Percentiles rank a stretch among this genome's conserved stretches.
phyloP scores from a whole-genome alignment of 2,113 vertebrate species.

The Morone chrysops region DNA sequence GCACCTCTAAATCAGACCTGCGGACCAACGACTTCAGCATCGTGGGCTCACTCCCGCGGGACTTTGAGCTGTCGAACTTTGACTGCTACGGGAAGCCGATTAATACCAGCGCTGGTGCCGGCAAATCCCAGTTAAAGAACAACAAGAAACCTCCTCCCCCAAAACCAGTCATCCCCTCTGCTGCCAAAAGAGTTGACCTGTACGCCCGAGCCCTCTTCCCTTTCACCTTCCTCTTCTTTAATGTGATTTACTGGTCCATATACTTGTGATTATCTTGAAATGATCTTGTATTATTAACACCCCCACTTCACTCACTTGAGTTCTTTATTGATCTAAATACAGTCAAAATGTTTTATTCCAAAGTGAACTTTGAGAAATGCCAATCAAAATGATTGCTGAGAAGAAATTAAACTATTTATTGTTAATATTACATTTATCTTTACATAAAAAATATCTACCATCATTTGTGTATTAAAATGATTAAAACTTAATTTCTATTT shows the following conservation, averaged over 20 bases:
- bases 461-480: conserved; percentile 41
- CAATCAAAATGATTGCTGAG: conserved; percentile 19
- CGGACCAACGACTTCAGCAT: conserved; percentile 99
- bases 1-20: conserved; percentile 98
- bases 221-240: conserved; percentile 99
- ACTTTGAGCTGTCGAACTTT: conserved; percentile 99
- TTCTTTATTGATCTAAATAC: conserved; percentile 24
- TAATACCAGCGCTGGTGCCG: conserved; percentile 82
- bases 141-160: conserved; percentile 94
- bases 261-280: conserved; percentile 91
- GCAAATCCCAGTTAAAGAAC: conserved; percentile 93
- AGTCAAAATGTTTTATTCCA: conserved; percentile 23
- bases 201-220: conserved; percentile 96
- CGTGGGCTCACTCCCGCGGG: conserved; percentile 96
- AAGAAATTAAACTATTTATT: conserved; percentile 31
- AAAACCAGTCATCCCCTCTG: conserved; percentile 97
- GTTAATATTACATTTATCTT: conserved; percentile 56
- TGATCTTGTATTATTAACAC: conserved; percentile 17
- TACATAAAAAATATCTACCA: conserved; percentile 18
- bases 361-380: conserved; percentile 34
- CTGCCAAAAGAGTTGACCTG: conserved; percentile 95
- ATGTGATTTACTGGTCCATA: conserved; percentile 98
- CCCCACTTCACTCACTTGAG: neutral
- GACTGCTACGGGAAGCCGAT: conserved; percentile 99
- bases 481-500: conserved; percentile 26